Base-by-base conservation (phyloP, 2,797 vertebrate genomes). In the Smutsia temminckii region DNA sequence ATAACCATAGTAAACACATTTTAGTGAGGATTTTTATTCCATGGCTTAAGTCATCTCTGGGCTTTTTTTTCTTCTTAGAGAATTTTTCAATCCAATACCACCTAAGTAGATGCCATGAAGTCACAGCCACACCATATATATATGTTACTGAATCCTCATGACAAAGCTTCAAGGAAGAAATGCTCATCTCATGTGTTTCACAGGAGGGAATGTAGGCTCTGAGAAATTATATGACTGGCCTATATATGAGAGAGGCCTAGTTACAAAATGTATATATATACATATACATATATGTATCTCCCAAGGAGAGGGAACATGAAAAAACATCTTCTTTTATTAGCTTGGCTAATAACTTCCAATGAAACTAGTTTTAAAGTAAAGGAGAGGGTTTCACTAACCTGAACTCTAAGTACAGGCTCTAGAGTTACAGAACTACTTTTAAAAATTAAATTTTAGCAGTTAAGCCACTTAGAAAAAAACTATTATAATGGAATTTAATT, bases 381-480 rank as follows among this genome's bases (percentile, higher is more conserved):
- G 17, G n/a, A 42, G 10, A 34, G 12, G 9, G 20, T 5, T 59
- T 89, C 37, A 34, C 77, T 37, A 61, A 53, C 63, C 59, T 79
- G 21, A 94, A 53, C 9, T 84, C 11, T 68, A 71, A 83, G 75
- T 88, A 66, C 9, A 87, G 27, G 12, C 16, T 89, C 61, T 25
- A 57, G 32, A 63, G 27, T 61, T 51, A 78, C 49, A 89, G 92
- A 95, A 85, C 81, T 75, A 84, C 61, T 85, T 81, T 80, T 27
- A 81, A 78, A 87, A 75, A 79, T 37, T 83, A 88, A 51, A 61
- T 93, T 72, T 93, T 72, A 89, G 20, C 10, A 68, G 16, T 51
- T 29, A 34, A 5, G 2, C 40, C 63, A 64, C 71, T 92, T 95
- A 83, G 68, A 21, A 95, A 93, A 46, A 64, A 85, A 74, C 46